These are phyloP conservation scores for Galeopterus variegatus DNA, from an alignment of 2,113 vertebrate species.

Conservation along the genomic window DNA sequence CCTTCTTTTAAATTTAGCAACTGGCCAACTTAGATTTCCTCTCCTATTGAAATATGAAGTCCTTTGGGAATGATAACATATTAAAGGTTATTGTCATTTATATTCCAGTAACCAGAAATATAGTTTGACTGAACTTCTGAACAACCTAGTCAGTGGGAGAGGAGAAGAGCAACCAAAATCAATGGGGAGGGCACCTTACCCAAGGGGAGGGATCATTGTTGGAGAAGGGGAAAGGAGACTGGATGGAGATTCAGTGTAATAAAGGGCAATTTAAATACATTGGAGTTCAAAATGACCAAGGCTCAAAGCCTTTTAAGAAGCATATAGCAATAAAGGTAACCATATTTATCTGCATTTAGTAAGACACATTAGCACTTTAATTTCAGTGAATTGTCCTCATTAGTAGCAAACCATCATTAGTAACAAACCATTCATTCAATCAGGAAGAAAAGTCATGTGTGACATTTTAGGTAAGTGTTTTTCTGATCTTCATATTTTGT, in stretches of 20 bases:
- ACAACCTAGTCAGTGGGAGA: background rate
- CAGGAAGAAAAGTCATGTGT: conserved; percentile 36
- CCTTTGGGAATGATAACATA: conserved; percentile 1
- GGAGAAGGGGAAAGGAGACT: background rate
- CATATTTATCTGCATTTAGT: conserved; percentile 5
- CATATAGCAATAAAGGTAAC: conserved; percentile 3
- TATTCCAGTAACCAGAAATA: background rate
- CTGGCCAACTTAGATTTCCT: conserved; percentile 47
- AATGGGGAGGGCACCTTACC: background rate
- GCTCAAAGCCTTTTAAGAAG: background rate
- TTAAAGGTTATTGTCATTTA: conserved; percentile 4
- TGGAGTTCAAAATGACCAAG: conserved; percentile 34
- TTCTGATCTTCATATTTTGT: conserved; percentile 64
- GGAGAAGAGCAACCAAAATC: background rate
- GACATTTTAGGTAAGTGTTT: conserved; percentile 35
- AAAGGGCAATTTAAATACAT: conserved; percentile 13
- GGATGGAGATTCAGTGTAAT: background rate
- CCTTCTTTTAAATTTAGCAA: conserved; percentile 35
- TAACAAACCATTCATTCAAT: background rate
- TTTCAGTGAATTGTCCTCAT: background rate
- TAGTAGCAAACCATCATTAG: background rate
- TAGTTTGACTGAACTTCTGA: conserved; percentile 21
- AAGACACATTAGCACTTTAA: conserved; percentile 16
- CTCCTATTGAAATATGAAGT: conserved; percentile 44
- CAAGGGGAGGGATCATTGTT: background rate